phyloP scores from a whole-genome alignment of 2,113 vertebrate genomes.

The Zosterops hypoxanthus region DNA sequence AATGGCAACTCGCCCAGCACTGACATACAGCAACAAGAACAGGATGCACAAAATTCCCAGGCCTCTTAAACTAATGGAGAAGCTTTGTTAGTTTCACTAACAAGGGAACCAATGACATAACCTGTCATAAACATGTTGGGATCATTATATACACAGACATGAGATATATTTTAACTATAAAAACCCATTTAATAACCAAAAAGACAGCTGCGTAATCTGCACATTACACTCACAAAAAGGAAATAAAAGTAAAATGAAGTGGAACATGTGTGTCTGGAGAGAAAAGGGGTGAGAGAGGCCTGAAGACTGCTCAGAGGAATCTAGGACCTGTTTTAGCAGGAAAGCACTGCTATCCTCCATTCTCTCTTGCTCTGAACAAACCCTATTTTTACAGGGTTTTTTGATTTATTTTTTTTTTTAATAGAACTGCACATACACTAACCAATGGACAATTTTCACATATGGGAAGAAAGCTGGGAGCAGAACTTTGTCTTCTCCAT shows the following conservation, averaged over 20 bases:
- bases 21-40: constrained; percentile 62
- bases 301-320: neutral
- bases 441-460: neutral
- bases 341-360: neutral
- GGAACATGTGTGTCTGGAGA: constrained; percentile 9
- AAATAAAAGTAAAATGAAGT: constrained; percentile 55
- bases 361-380: neutral
- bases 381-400: neutral
- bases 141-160: constrained; percentile 13
- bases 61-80: constrained; percentile 52
- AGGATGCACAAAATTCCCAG: constrained; percentile 67
- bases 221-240: constrained; percentile 50
- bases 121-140: constrained; percentile 53
- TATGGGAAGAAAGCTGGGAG: neutral
- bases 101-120: constrained; percentile 62
- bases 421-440: neutral
- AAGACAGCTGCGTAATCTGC: constrained; percentile 30
- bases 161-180: constrained; percentile 44
- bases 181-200: constrained; percentile 50
- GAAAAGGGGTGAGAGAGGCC: neutral
- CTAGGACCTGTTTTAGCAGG: neutral
- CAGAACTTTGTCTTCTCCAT: neutral
- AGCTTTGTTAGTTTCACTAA: constrained; percentile 47
- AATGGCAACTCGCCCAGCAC: constrained; percentile 57
- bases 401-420: neutral